Base-by-base conservation (phyloP, 2,888 invertebrate species). In the Drosophila melanocephala region DNA sequence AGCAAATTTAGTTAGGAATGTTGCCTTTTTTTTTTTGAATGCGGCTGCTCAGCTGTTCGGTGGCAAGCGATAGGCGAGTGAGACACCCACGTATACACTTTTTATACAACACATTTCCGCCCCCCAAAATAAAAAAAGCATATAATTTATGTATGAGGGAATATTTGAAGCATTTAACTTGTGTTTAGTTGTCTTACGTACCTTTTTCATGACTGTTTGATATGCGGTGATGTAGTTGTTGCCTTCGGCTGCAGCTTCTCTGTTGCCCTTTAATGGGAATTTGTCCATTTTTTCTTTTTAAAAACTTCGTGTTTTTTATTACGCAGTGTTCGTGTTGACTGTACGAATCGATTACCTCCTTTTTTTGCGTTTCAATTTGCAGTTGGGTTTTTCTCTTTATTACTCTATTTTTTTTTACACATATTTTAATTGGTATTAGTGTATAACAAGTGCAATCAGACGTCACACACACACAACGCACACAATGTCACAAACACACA, bases 261-360 rank as follows among this genome's bases (percentile, higher is more conserved):
- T 94, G 88, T 95, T 95, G 65, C 93, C 93, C 94, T 95, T 96
- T 92, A 96, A 94, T 92, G 96, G 96, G 94, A 95, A 96, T 94
- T 95, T 96, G 95, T 96, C 96, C 96, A 96, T 96, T 77, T 63
- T 56, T 50, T 96, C 75, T 63, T 52, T 52, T 74, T 58, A 53
- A 65, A 37, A 56, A 70, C 44, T 68, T 66, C 26, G 47, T 59
- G 12, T 63, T 26, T 61, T 50, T 37, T 57, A 52, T 32, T 59
- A 47, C 47, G 9, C 26, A 16, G 16, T 26, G 9, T 16, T 16
- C 26, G 16, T 42, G 60, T 30, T 60, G 62, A 52, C 37, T 64
- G 52, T n/a, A 57, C 50, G 32, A 35, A 68, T 51, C 16, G 58
- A 37, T 53, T 61, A 58, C 51, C 57, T 47, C 26, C 26, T 47